Base-by-base conservation (phyloP, 2,113 vertebrate species). In the Excalfactoria chinensis region DNA sequence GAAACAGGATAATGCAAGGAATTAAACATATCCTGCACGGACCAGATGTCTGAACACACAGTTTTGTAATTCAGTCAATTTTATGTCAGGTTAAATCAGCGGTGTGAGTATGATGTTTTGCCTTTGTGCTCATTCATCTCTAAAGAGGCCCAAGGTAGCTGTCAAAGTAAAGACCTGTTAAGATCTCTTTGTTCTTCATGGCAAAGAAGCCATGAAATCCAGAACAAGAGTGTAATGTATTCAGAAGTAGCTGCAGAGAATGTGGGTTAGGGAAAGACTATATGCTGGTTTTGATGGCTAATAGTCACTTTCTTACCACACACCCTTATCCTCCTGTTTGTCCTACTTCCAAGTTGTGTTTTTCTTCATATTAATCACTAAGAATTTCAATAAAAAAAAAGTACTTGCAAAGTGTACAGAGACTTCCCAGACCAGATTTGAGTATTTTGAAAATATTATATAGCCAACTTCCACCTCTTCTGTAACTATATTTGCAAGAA, bases 71-170 rank as follows among this genome's bases (percentile, higher is more conserved):
- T 58, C 66, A 93, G 43, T 70, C 85, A 64, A 69, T 76, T 90
- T 67, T 16, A 46, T 5, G 44, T 59, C 86, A 85, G 46, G n/a
- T 86, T 88, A 77, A 87, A 92, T 92, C 84, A 93, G 35, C 63
- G 70, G 41, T 34, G 18, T 43, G 44, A 19, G 8, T 58, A 14
- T 63, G 67, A 95, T 76, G 10, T 76, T 74, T 92, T 93, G 63
- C 51, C 63, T 92, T 92, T 18, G 19, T 82, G 67, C 63, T 87
- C 93, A 87, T 43, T 84, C 59, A 70, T 43, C 37, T 90, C 88
- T 63, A 59, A 76, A 73, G 71, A 70, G 22, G 64, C 82, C 30
- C 49, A 79, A 75, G 86, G 44, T 4, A 3, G 34, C 46, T 92
- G 67, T 85, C 63, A 87, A 71, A 79, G 78, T 85, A 87, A 2